Percentiles rank a stretch among this genome's conserved stretches.
phyloP scores from a whole-genome alignment of 2,113 vertebrate species.

The Harpagus bidentatus region DNA sequence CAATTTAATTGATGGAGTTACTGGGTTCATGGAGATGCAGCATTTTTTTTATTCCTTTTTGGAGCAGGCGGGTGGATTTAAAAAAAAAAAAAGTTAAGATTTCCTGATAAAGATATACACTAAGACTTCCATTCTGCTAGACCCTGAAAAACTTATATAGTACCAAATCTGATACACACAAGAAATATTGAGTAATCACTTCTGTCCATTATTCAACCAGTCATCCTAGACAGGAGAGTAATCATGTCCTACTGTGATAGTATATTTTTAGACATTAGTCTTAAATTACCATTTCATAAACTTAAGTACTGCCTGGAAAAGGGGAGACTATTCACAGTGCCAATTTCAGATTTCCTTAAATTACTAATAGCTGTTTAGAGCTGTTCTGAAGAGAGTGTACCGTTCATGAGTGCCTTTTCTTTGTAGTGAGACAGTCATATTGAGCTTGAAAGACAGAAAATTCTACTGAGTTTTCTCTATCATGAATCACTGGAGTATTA shows the following conservation, averaged over 20 bases:
- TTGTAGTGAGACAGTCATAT: not conserved
- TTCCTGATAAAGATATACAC: not conserved
- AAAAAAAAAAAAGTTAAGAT: not conserved
- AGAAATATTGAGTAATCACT: not conserved
- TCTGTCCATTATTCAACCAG: not conserved
- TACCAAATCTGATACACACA: not conserved
- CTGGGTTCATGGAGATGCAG: not conserved
- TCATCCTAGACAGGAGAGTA: not conserved
- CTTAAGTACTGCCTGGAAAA: not conserved
- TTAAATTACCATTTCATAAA: not conserved
- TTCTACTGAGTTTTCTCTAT: not conserved
- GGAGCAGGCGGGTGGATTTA: fast-evolving
- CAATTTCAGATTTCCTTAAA: not conserved
- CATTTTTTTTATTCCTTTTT: not conserved
- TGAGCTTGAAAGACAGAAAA: not conserved
- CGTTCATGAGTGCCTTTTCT: not conserved
- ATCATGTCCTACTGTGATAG: not conserved
- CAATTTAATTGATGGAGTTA: not conserved
- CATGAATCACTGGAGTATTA: not conserved
- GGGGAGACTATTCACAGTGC: not conserved
- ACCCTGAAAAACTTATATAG: not conserved
- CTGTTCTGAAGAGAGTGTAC: not conserved
- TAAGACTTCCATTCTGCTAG: not conserved
- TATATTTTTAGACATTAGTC: not conserved
- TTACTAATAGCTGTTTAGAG: not conserved